Evolutionary conservation across 2,888 invertebrate species (phyloP).

Genomic region (Erynnis tages): DNA sequence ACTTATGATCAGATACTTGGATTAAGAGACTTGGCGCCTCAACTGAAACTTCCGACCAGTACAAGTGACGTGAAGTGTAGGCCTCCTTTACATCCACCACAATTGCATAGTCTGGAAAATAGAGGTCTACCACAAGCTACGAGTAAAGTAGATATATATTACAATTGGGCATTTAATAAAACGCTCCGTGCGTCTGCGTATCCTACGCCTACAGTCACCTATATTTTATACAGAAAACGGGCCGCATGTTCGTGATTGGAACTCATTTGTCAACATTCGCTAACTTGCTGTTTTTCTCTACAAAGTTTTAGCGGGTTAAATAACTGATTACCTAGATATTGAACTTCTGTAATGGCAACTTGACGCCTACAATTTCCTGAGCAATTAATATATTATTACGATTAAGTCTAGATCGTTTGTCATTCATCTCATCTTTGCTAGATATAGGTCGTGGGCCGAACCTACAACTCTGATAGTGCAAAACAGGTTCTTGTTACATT

Average conservation of each 20-base stretch:
- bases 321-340: slow-evolving; percentile 3
- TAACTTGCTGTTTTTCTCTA: slow-evolving; percentile 44
- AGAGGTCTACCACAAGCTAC: too few relatives aligned
- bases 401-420: slow-evolving; percentile 6
- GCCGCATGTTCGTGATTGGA: slow-evolving; percentile 55
- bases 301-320: slow-evolving; percentile 27
- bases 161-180: not conserved
- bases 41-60: too few relatives aligned
- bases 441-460: not conserved
- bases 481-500: too few relatives aligned
- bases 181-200: not conserved
- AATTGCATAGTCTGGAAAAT: too few relatives aligned
- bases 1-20: too few relatives aligned
- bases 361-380: not conserved
- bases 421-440: not conserved
- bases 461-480: not conserved
- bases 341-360: not conserved
- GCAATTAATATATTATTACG: not conserved
- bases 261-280: slow-evolving; percentile 48
- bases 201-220: slow-evolving; percentile 41
- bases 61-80: too few relatives aligned
- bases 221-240: slow-evolving; percentile 49
- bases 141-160: too few relatives aligned
- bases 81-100: too few relatives aligned
- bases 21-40: too few relatives aligned